Percentiles rank a stretch among this genome's conserved stretches.
Conservation (phyloP, 2,888 invertebrate genomes). For the Merodon equestris region DNA sequence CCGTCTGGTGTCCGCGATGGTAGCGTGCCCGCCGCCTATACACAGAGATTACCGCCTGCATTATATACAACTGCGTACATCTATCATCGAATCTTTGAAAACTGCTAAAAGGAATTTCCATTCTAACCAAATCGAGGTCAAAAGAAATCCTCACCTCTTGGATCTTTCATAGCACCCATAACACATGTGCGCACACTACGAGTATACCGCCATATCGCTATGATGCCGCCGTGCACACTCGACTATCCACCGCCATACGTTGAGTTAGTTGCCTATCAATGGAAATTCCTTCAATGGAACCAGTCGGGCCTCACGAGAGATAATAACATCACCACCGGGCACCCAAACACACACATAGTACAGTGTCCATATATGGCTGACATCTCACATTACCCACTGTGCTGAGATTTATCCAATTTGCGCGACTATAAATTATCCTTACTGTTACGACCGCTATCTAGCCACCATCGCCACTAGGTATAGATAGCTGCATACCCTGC, state of each 20-base stretch:
- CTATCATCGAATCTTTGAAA: constrained; percentile 57
- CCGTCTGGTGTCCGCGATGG: neutral
- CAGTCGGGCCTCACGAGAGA: constrained; percentile 33
- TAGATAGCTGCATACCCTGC: no score
- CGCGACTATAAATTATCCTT: constrained; percentile 66
- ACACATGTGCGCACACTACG: constrained; percentile 1
- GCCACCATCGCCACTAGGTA: no score
- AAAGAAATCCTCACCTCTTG: constrained; percentile 63
- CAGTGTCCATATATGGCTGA: constrained; percentile 47
- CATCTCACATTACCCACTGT: constrained; percentile 65
- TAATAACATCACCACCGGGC: constrained; percentile 50
- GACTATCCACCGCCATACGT: neutral
- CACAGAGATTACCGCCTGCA: constrained; percentile 15
- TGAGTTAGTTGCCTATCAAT: constrained; percentile 50
- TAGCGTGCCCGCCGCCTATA: neutral
- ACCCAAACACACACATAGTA: constrained; percentile 9
- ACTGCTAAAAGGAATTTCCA: constrained; percentile 61
- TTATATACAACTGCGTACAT: constrained; percentile 44
- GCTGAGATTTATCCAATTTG: constrained; percentile 66
- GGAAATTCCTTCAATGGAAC: constrained; percentile 65
- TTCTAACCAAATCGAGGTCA: constrained; percentile 68
- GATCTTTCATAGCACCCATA: constrained; percentile 26
- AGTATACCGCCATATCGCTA: neutral
- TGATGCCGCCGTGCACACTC: no score
- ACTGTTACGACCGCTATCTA: constrained; percentile 46